Percentiles rank a stretch among this genome's conserved stretches.
These are phyloP conservation scores for Tychaedon coryphoeus DNA, from an alignment of 2,113 vertebrate species.

Conservation along the genomic window DNA sequence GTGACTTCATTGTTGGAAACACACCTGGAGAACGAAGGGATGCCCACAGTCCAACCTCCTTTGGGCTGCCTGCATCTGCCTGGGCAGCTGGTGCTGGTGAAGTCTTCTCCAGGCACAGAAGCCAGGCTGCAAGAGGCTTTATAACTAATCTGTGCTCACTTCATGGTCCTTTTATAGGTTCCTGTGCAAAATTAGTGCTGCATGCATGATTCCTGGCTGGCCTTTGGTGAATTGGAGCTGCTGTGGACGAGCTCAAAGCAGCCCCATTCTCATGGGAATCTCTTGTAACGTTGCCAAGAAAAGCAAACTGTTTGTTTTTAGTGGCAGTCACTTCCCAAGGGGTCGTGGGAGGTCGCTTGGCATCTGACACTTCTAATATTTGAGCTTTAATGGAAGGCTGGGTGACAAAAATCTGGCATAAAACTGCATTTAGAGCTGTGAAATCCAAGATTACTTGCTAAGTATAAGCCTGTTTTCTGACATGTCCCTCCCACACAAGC, in stretches of 20 bases:
- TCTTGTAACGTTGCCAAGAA: background rate
- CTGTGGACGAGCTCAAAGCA: background rate
- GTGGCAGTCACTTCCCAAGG: background rate
- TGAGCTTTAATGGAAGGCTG: background rate
- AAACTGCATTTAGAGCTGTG: constrained; percentile 23
- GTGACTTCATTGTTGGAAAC: background rate
- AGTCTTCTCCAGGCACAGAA: background rate
- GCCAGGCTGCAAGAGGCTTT: background rate
- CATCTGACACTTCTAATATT: background rate
- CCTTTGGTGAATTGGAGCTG: background rate
- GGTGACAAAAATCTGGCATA: constrained; percentile 1
- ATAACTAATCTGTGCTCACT: background rate
- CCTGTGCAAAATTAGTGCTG: background rate
- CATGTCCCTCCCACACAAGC: background rate
- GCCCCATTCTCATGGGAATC: background rate
- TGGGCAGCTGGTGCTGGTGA: background rate
- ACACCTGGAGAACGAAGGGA: background rate
- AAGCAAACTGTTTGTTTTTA: background rate
- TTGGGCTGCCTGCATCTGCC: background rate
- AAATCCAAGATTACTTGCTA: constrained; percentile 25
- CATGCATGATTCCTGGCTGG: fast-evolving
- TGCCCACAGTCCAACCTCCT: background rate
- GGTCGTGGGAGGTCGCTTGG: background rate
- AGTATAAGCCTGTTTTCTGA: background rate
- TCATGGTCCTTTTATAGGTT: background rate